Conservation (phyloP, 2,797 vertebrate species). For the Taeniopygia guttata region DNA sequence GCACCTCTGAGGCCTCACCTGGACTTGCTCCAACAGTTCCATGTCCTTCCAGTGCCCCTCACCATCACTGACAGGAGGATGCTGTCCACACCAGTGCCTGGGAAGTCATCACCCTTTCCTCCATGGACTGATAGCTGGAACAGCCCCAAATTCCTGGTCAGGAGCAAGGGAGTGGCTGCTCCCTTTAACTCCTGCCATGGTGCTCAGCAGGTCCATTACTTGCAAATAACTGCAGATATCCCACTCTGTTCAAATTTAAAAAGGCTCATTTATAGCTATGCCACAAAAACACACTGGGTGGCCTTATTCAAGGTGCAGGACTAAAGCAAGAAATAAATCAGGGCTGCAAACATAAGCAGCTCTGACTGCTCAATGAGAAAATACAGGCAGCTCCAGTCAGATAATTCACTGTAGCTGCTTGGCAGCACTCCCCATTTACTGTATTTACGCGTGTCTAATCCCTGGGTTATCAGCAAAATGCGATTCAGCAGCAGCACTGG, state of each 20-base stretch:
- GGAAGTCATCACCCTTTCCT: background rate
- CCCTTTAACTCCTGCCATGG: background rate
- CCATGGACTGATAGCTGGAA: background rate
- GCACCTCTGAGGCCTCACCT: rapidly evolving
- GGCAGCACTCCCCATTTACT: background rate
- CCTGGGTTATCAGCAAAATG: background rate
- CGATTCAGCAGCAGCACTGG: background rate
- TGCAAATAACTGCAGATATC: background rate
- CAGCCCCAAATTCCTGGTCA: background rate
- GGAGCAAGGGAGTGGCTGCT: background rate
- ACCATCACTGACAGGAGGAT: background rate
- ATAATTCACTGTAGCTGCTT: background rate
- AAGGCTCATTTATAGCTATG: background rate
- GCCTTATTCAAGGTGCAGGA: background rate
- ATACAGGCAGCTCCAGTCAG: background rate
- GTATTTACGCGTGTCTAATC: background rate
- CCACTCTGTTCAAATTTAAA: background rate
- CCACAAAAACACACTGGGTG: background rate
- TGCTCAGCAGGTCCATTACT: background rate
- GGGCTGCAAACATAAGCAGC: background rate
- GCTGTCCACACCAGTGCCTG: background rate
- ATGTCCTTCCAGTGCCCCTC: background rate
- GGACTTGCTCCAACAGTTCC: rapidly evolving
- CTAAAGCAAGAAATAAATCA: background rate
- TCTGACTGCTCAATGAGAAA: background rate